Base-by-base conservation (phyloP, 2,888 invertebrate genomes). In the Andrena haemorrhoa region DNA sequence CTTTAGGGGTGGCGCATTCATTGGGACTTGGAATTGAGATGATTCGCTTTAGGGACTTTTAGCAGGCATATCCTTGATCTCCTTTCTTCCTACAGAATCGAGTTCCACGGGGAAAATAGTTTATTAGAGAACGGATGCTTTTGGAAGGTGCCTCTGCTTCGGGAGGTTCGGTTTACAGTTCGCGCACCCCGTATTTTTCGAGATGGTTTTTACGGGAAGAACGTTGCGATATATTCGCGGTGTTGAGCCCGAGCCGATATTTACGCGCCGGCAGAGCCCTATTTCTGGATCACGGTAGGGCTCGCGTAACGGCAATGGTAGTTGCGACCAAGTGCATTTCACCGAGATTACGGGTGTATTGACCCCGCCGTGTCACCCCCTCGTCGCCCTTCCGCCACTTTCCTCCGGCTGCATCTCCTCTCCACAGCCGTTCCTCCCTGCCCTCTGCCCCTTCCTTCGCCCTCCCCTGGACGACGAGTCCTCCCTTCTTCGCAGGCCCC, bases 281-380 rank as follows among this genome's bases (percentile, higher is more conserved):
- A 75, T 79, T 79, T 65, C 76, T 69, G 64, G 69, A 31, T 5
- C 35, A 4, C 23, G 64, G 26, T 26, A 53, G 71, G 78, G 61
- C 64, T 82, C 77, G 81, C 86, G 84, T 85, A 86, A 86, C 83
- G 72, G 81, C 86, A 89, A 86, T 73, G 75, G 87, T 85, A 88
- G 87, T 88, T 86, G 90, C 88, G 84, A 69, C 86, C 83, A 86
- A 89, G 90, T 89, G 90, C 91, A 91, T 91, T 92, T 92, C 89
- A 92, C 89, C 86, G 89, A 92, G 92, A 92, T 92, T 91, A 91
- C 91, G 90, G 88, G 92, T 90, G 86, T 91, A 89, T 91, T 90
- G 92, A 92, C 92, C 92, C 88, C 90, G 87, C 74, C 86, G 86
- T 56, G 56, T 84, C 90, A 86, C 81, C 87, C 81, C 84, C 87